These are phyloP conservation scores for Pachymerium ferrugineum DNA, from an alignment of 2,888 invertebrate species.

Conservation along the genomic window DNA sequence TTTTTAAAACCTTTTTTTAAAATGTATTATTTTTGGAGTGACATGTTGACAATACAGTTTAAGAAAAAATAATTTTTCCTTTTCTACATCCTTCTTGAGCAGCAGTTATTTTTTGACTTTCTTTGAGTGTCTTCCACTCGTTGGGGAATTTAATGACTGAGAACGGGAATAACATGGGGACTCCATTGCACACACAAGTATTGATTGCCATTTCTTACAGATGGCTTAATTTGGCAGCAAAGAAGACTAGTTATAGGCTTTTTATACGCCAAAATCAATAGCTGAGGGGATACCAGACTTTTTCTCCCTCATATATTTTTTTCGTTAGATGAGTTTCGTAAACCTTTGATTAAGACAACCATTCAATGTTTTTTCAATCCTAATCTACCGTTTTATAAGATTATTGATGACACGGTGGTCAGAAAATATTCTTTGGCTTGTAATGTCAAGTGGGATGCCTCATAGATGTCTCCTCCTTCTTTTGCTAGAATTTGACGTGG, in stretches of 20 bases:
- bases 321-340: too few species aligned
- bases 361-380: conserved; percentile 5
- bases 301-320: too few species aligned
- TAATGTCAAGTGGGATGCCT: conserved; percentile 21
- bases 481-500: conserved; percentile 11
- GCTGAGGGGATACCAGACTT: neutral
- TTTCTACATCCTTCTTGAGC: neutral
- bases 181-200: conserved; percentile 23
- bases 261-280: conserved; percentile 24
- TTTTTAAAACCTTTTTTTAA: neutral
- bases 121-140: conserved; percentile 21
- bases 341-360: too few species aligned
- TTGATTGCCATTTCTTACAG: conserved; percentile 27
- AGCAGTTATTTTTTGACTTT: neutral
- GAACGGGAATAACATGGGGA: conserved; percentile 23
- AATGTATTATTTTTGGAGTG: neutral
- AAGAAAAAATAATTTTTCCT: conserved; percentile 9
- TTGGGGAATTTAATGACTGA: conserved; percentile 19
- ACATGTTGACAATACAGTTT: neutral
- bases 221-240: conserved; percentile 22
- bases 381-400: neutral
- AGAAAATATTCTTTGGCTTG: conserved; percentile 19
- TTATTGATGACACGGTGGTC: conserved; percentile 7
- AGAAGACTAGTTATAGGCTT: conserved; percentile 21
- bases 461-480: conserved; percentile 4